Conservation (phyloP, 1,140 invertebrate genomes). For the Aphaenogaster rudis region DNA sequence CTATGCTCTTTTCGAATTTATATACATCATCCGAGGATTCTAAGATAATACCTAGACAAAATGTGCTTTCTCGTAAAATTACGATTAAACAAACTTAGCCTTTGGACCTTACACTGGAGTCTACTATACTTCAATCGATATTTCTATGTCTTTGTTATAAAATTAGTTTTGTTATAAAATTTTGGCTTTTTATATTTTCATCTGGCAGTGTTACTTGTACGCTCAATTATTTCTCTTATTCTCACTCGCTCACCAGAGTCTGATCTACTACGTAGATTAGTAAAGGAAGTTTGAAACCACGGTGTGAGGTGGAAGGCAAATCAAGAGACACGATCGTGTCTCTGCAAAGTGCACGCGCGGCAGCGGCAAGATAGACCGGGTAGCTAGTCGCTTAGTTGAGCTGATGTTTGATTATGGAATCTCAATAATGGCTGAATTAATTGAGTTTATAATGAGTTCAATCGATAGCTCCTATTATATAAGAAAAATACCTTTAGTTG, state of each 20-base stretch:
- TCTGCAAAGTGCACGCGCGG: too few species aligned
- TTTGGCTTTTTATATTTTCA: neutral
- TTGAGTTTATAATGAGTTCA: too few species aligned
- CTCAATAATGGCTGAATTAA: too few species aligned
- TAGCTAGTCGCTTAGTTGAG: too few species aligned
- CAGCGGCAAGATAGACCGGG: too few species aligned
- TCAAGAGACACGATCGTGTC: too few species aligned
- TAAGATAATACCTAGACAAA: neutral
- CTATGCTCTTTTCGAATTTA: neutral
- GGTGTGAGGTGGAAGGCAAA: neutral
- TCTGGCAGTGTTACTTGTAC: neutral
- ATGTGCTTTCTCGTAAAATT: neutral
- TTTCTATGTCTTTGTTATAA: neutral
- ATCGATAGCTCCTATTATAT: too few species aligned
- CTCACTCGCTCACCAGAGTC: neutral
- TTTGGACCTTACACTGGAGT: neutral
- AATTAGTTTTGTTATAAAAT: neutral
- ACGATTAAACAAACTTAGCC: neutral
- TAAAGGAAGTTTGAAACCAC: neutral
- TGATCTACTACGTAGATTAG: neutral
- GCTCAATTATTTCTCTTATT: neutral
- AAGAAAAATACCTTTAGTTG: too few species aligned
- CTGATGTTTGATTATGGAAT: too few species aligned
- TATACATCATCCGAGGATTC: slow-evolving; percentile 10
- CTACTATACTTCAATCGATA: neutral